These are phyloP conservation scores for Machimus atricapillus DNA, from an alignment of 2,888 invertebrate species.

Conservation along the genomic window DNA sequence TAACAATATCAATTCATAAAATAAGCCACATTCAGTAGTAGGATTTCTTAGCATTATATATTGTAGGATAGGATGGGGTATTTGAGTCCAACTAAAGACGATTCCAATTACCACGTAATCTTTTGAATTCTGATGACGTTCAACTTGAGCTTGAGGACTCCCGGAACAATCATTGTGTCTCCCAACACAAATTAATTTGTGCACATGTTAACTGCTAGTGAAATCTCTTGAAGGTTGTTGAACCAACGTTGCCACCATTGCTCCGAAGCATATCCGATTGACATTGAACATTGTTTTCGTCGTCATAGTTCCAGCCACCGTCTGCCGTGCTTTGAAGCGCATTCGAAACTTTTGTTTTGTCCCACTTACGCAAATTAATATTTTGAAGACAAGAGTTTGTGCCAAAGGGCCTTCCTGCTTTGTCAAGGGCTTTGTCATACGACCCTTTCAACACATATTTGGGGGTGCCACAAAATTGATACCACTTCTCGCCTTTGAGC, in stretches of 20 bases:
- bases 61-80: neutral
- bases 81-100: neutral
- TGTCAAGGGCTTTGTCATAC: neutral
- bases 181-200: neutral
- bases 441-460: neutral
- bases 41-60: neutral
- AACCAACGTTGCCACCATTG: neutral
- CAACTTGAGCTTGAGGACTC: too few relatives aligned
- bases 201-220: neutral
- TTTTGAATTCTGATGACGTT: too few relatives aligned
- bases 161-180: neutral
- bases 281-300: neutral
- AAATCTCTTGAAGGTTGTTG: neutral
- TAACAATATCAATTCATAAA: neutral
- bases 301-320: neutral
- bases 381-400: neutral
- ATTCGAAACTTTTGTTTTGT: neutral
- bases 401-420: neutral
- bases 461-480: neutral
- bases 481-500: neutral
- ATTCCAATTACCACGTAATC: too few relatives aligned
- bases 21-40: neutral
- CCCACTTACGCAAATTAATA: neutral
- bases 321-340: neutral
- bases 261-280: neutral